These are phyloP conservation scores for Porites australiensis DNA, from an alignment of 64 coral and sea anemone genomes.

Conservation along the genomic window DNA sequence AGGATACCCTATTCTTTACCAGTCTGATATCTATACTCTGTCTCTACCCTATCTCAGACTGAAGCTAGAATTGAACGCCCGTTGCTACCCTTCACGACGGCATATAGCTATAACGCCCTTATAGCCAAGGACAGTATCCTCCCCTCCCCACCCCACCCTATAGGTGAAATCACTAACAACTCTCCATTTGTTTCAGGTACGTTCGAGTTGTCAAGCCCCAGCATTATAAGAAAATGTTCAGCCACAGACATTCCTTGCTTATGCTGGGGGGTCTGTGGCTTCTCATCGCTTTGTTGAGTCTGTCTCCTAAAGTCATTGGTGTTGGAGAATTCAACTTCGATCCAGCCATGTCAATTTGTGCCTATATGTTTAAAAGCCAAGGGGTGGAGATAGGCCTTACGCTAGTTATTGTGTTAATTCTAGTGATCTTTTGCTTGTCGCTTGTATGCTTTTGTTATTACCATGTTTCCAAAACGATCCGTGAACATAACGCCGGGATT, in stretches of 20 bases:
- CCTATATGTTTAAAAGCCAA: constrained; percentile 12
- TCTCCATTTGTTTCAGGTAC: constrained; percentile 6
- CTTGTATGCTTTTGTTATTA: constrained; percentile 13
- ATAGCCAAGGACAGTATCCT: no score
- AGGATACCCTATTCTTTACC: no score
- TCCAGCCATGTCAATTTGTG: background rate
- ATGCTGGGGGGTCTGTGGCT: constrained; percentile 26
- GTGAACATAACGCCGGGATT: background rate
- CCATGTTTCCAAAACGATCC: constrained; percentile 19
- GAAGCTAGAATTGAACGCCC: no score
- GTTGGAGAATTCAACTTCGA: constrained; percentile 12
- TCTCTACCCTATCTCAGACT: no score
- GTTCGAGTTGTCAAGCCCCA: constrained; percentile 27
- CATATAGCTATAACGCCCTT: no score
- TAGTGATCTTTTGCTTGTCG: constrained; percentile 17
- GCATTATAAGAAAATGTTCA: background rate
- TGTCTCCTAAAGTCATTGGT: background rate
- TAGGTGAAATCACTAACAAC: no score
- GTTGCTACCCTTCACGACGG: no score
- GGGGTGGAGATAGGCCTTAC: background rate
- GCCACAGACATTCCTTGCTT: background rate
- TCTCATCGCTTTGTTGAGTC: background rate
- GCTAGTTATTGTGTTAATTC: background rate
- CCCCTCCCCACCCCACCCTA: no score
- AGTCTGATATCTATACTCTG: no score